phyloP scores from a whole-genome alignment of 2,113 vertebrate species.

The Sander lucioperca region DNA sequence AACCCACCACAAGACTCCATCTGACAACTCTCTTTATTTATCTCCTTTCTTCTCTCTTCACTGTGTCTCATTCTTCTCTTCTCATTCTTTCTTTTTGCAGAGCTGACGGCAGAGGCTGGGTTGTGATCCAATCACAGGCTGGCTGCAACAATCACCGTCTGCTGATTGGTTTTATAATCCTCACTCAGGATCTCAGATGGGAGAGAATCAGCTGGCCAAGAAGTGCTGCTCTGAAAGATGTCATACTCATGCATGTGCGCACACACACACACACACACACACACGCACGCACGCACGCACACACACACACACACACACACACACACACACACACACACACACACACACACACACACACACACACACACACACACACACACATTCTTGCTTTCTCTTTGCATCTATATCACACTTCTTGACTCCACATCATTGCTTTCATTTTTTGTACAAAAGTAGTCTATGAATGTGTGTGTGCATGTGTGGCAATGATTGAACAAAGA shows the following conservation, averaged over 20 bases:
- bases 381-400: slow-evolving; percentile 42
- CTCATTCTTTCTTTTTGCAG: slow-evolving; percentile 58
- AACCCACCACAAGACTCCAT: slow-evolving; percentile 13
- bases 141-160: slow-evolving; percentile 79
- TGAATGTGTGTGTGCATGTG: slow-evolving; percentile 21
- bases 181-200: slow-evolving; percentile 81
- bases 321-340: background rate
- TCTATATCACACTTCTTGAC: slow-evolving; percentile 52
- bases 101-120: slow-evolving; percentile 60
- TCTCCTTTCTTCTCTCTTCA: slow-evolving; percentile 60
- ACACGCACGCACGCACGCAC: slow-evolving; percentile 26
- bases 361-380: background rate
- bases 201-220: slow-evolving; percentile 72
- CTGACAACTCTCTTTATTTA: slow-evolving; percentile 66
- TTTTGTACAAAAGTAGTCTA: slow-evolving; percentile 32
- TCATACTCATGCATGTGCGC: slow-evolving; percentile 40
- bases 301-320: slow-evolving; percentile 4
- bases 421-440: slow-evolving; percentile 58
- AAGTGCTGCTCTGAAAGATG: slow-evolving; percentile 58
- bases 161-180: slow-evolving; percentile 86
- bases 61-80: slow-evolving; percentile 38
- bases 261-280: slow-evolving; percentile 7
- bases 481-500: slow-evolving; percentile 34
- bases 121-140: slow-evolving; percentile 79
- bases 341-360: slow-evolving; percentile 16